Evolutionary conservation across 2,113 vertebrate genomes (phyloP).

Genomic region (Tursiops truncatus): DNA sequence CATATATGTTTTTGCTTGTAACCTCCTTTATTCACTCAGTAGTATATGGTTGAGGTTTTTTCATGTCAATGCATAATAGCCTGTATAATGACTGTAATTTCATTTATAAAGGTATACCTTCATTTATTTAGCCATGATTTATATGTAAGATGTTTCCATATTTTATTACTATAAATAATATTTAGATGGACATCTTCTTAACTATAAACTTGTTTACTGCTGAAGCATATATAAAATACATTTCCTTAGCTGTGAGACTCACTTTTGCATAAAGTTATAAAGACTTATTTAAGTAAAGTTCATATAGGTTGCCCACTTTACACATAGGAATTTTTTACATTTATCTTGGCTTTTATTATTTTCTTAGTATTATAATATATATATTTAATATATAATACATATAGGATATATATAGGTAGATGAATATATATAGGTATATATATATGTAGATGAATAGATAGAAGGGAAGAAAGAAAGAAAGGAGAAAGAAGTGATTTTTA

Average conservation of each 20-base stretch:
- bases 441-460: not conserved
- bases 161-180: constrained; percentile 9
- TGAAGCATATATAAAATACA: not conserved
- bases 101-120: not conserved
- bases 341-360: not conserved
- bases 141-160: not conserved
- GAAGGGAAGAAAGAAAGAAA: not conserved
- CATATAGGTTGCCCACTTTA: not conserved
- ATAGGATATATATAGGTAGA: not conserved
- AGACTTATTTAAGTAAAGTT: not conserved
- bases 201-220: not conserved
- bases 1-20: not conserved
- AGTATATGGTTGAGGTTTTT: not conserved
- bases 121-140: not conserved
- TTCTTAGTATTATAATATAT: not conserved
- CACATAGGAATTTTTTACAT: not conserved
- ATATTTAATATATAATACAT: not conserved
- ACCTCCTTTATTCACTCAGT: not conserved
- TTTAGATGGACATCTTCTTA: not conserved
- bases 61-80: not conserved
- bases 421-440: not conserved
- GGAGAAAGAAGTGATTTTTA: not conserved
- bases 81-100: not conserved
- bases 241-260: not conserved
- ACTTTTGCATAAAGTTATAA: not conserved